These are phyloP conservation scores for Catocala sponsa DNA, from an alignment of 2,888 invertebrate genomes.

Conservation along the genomic window DNA sequence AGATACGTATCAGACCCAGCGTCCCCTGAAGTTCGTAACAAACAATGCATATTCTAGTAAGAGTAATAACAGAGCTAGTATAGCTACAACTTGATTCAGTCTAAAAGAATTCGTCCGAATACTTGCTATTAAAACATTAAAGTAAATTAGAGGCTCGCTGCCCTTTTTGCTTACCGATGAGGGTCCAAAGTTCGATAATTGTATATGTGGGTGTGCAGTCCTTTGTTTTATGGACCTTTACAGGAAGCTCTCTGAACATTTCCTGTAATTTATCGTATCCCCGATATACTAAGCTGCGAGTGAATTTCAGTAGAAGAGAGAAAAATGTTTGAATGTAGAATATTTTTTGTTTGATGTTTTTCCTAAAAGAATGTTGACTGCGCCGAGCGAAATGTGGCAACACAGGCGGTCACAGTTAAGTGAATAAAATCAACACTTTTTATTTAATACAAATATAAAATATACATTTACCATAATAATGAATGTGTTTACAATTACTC, in stretches of 20 bases:
- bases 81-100: neutral
- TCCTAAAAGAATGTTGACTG: no score
- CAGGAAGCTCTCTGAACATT: constrained; percentile 24
- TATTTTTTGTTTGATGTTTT: no score
- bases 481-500: no score
- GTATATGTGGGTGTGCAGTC: constrained; percentile 13
- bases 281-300: constrained; percentile 7
- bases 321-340: neutral
- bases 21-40: no score
- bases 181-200: constrained; percentile 13
- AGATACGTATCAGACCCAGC: no score
- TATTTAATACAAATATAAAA: no score
- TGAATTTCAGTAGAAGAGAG: neutral
- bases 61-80: no score
- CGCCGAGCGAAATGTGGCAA: no score
- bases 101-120: neutral
- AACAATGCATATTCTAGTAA: no score
- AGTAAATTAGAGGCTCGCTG: neutral
- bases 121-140: constrained; percentile 7
- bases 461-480: no score
- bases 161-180: constrained; percentile 7
- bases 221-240: constrained; percentile 22
- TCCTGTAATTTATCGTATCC: constrained; percentile 33
- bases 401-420: no score
- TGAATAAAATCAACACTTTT: no score